Evolutionary conservation across 2,797 vertebrate species (phyloP).

Genomic region (Potorous gilbertii): DNA sequence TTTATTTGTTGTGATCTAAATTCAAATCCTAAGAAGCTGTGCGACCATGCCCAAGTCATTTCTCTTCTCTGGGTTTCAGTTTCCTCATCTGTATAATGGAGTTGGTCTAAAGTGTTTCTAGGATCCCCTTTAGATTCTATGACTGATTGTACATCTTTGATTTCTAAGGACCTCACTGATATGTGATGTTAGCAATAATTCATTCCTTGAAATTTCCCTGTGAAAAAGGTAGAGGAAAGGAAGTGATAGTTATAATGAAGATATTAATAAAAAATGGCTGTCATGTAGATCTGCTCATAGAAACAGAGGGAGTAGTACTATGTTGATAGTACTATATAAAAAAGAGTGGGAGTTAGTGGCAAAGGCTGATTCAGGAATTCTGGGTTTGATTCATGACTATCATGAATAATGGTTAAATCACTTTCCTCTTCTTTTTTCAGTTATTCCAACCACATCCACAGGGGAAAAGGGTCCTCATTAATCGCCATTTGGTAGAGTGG

Average conservation of each 20-base stretch:
- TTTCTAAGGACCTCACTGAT: background rate
- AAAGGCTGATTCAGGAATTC: background rate
- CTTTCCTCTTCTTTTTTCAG: constrained; percentile 54
- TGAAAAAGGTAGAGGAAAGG: background rate
- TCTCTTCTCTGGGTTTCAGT: background rate
- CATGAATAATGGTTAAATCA: background rate
- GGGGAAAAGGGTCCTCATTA: background rate
- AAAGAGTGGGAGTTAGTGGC: background rate
- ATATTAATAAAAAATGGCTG: background rate
- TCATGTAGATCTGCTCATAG: background rate
- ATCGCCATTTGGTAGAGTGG: background rate
- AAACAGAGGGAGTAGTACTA: background rate
- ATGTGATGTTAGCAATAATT: background rate
- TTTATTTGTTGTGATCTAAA: background rate
- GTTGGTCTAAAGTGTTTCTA: background rate
- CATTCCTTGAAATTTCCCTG: background rate
- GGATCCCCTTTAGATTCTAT: background rate
- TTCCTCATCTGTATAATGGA: background rate
- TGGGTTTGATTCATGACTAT: constrained; percentile 31
- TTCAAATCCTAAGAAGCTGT: background rate
- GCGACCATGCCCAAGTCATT: background rate
- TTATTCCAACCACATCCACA: constrained; percentile 24
- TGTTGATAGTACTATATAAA: background rate
- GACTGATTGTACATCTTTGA: background rate
- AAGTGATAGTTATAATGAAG: background rate